Conservation (phyloP, 2,888 invertebrate species). For the Lasioglossum calceatum region DNA sequence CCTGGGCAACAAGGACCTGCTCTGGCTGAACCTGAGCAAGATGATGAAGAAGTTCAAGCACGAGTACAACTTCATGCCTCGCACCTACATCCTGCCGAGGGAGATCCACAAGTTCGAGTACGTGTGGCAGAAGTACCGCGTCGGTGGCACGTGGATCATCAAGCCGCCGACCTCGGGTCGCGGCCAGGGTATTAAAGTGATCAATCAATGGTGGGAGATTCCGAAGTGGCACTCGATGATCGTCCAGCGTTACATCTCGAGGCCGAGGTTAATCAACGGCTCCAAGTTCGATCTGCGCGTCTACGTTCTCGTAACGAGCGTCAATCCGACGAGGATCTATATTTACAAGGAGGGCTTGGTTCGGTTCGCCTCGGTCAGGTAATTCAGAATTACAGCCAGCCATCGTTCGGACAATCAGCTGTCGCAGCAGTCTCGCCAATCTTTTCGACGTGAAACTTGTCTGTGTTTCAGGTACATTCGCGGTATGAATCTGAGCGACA, state of each 20-base stretch:
- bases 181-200: constrained; percentile 97
- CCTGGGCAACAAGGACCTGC: constrained; percentile 95
- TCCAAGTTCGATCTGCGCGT: constrained; percentile 98
- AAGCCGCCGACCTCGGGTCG: constrained; percentile 98
- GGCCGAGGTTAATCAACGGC: constrained; percentile 94
- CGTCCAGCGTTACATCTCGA: constrained; percentile 93
- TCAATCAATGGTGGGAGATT: constrained; percentile 95
- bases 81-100: constrained; percentile 87
- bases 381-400: neutral
- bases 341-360: constrained; percentile 97
- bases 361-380: constrained; percentile 89
- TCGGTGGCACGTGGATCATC: constrained; percentile 95
- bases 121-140: constrained; percentile 90
- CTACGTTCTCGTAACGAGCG: constrained; percentile 96
- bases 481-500: constrained; percentile 90
- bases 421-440: neutral
- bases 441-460: too few species aligned
- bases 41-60: constrained; percentile 86
- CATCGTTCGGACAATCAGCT: too few species aligned
- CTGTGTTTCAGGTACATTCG: constrained; percentile 88
- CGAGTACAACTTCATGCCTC: constrained; percentile 86
- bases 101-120: constrained; percentile 86
- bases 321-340: constrained; percentile 96
- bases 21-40: constrained; percentile 92
- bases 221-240: constrained; percentile 92